Evolutionary conservation across 2,888 invertebrate genomes (phyloP).

Genomic region (Tetranychus truncatus): DNA sequence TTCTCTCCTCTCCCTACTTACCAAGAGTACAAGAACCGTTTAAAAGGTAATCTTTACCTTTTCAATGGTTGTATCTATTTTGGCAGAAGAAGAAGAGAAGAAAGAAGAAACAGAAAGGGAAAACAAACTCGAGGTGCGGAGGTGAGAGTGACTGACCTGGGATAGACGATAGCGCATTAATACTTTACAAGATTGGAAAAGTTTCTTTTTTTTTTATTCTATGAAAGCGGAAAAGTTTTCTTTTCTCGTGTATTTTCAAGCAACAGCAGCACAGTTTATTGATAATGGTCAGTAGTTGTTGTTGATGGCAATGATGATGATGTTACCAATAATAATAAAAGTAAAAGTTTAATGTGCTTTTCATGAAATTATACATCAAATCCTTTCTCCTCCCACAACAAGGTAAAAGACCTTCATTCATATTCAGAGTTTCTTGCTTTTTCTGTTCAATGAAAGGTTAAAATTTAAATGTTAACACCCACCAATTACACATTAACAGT

Average conservation of each 20-base stretch:
- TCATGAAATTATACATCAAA: background rate
- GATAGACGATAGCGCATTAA: background rate
- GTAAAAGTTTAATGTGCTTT: background rate
- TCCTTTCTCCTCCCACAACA: background rate
- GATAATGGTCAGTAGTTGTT: background rate
- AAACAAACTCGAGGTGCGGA: background rate
- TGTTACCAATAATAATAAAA: too few relatives aligned
- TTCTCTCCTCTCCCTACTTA: background rate
- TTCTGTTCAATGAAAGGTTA: background rate
- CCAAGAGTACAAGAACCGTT: too few relatives aligned
- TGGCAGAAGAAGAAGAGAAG: background rate
- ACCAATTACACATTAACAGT: background rate
- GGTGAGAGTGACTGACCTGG: background rate
- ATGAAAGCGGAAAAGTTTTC: background rate
- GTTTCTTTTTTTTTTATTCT: background rate
- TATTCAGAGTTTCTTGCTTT: background rate
- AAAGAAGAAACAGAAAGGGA: background rate
- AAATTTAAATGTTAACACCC: background rate
- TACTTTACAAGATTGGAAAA: background rate
- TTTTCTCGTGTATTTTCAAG: background rate
- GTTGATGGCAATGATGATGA: too few relatives aligned
- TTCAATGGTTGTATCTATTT: background rate
- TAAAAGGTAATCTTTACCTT: background rate
- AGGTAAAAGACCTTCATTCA: background rate
- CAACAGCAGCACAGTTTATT: background rate